A percentile compares a stretch with the other conserved stretches of the same genome.
These are phyloP conservation scores for Calycopis cecrops DNA, from an alignment of 1,140 invertebrate genomes.

Conservation along the genomic window DNA sequence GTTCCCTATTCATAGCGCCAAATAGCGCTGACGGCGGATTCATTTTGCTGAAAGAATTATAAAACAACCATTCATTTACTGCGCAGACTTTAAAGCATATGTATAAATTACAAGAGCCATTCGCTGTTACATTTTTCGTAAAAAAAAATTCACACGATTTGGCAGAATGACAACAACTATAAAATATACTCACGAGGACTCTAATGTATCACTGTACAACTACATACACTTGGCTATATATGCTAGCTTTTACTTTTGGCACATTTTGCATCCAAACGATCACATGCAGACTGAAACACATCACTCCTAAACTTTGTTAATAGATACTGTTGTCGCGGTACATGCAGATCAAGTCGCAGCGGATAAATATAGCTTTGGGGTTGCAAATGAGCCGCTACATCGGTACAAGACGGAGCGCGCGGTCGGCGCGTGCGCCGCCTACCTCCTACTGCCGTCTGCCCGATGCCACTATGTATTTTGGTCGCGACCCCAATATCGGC, in stretches of 20 bases:
- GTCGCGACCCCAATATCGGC: slow-evolving; percentile 64
- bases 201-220: neutral
- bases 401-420: slow-evolving; percentile 50
- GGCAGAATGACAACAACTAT: slow-evolving; percentile 59
- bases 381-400: slow-evolving; percentile 58
- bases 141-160: slow-evolving; percentile 26
- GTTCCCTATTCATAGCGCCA: slow-evolving; percentile 88
- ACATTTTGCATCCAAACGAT: slow-evolving; percentile 14
- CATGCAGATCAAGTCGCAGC: slow-evolving; percentile 60
- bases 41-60: slow-evolving; percentile 59
- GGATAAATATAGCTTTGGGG: slow-evolving; percentile 63
- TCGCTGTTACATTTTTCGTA: slow-evolving; percentile 14
- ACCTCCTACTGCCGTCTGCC: slow-evolving; percentile 59
- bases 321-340: slow-evolving; percentile 50
- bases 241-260: slow-evolving; percentile 19
- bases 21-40: slow-evolving; percentile 91
- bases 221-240: too few species aligned
- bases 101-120: slow-evolving; percentile 21
- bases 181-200: slow-evolving; percentile 63
- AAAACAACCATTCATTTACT: slow-evolving; percentile 13
- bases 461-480: slow-evolving; percentile 62
- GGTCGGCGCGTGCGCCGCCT: slow-evolving; percentile 67
- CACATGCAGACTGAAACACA: slow-evolving; percentile 34
- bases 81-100: neutral
- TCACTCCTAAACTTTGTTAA: slow-evolving; percentile 42